Evolutionary conservation across 2,888 invertebrate species (phyloP), one percentile per base, ranked within the genome.

Genomic region (Diarsia brunnea): DNA sequence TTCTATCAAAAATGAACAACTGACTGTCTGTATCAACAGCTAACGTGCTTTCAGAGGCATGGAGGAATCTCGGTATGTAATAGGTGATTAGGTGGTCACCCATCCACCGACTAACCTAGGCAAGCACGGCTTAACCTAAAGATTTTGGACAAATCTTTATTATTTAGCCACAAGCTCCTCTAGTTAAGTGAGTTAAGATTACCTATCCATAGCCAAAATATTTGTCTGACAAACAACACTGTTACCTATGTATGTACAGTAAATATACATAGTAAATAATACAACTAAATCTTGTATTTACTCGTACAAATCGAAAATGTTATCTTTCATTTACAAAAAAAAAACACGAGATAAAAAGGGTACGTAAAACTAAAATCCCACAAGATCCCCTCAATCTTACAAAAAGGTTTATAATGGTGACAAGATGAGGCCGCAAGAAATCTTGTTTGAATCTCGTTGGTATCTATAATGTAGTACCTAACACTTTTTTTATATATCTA

Each of bases 361-460:
- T 27, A 65, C 19, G 3, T 58, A 24, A 58, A 60, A 67, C 53
- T 69, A 55, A 55, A 77, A 78, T 70, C 27, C 12, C 61, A 10
- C 47, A 53, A 53, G 45, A 78, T 47, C 19, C 45, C 24, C 53
- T 70, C 31, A 77, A 78, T 77, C 43, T 79, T 55, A 55, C 43
- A 70, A 43, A 76, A 55, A 79, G 77, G 49, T 77, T 70, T 70
- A 19, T 70, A 64, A 55, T 70, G 47, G 47, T 70, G 49, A 49
- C 27, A 64, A 55, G 27, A 63, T 70, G 38, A 79, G 27, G 10
- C 27, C 19, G 79, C 61, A 70, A 78, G 61, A 79, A 70, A 63
- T 63, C 14, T 63, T 27, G n/a, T 43, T 63, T 47, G 27, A 53
- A 63, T 78, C 27, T 43, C 70, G 53, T 31, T 45, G 12, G 51